phyloP scores from a whole-genome alignment of 2,797 vertebrate genomes.

The Halcyon smyrnensis region DNA sequence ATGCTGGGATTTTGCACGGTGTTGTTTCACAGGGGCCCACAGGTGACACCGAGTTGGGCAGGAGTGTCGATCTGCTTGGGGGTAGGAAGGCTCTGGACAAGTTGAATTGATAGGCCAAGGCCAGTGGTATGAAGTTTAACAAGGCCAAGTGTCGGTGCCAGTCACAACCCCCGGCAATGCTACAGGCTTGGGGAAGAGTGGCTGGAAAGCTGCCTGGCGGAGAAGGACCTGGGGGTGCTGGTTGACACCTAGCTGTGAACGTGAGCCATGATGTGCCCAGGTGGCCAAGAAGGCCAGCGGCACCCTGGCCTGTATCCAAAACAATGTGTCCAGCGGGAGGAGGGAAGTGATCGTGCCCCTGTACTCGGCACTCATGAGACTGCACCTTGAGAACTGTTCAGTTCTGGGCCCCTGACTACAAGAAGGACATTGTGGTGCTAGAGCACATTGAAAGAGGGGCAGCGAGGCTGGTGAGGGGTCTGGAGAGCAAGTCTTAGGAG shows the following conservation, averaged over 20 bases:
- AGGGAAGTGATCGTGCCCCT: neutral
- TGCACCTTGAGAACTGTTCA: neutral
- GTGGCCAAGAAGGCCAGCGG: neutral
- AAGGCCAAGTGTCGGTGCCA: too few species aligned
- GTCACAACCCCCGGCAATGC: too few species aligned
- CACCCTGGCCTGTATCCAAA: neutral
- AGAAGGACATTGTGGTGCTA: neutral
- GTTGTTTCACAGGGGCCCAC: too few species aligned
- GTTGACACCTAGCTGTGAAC: neutral
- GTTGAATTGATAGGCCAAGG: too few species aligned
- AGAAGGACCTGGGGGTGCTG: neutral
- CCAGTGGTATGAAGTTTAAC: too few species aligned
- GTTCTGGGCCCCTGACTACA: neutral
- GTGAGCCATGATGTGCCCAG: neutral
- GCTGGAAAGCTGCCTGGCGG: too few species aligned
- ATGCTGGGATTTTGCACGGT: too few species aligned
- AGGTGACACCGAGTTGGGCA: too few species aligned
- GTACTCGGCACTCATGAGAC: too few species aligned
- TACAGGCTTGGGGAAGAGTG: too few species aligned
- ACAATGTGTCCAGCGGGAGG: neutral
- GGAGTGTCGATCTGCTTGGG: too few species aligned
- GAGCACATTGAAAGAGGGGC: neutral
- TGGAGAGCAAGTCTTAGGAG: neutral
- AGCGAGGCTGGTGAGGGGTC: neutral
- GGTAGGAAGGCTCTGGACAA: too few species aligned